Conservation (phyloP, 2,113 vertebrate genomes). For the Silurus asotus region DNA sequence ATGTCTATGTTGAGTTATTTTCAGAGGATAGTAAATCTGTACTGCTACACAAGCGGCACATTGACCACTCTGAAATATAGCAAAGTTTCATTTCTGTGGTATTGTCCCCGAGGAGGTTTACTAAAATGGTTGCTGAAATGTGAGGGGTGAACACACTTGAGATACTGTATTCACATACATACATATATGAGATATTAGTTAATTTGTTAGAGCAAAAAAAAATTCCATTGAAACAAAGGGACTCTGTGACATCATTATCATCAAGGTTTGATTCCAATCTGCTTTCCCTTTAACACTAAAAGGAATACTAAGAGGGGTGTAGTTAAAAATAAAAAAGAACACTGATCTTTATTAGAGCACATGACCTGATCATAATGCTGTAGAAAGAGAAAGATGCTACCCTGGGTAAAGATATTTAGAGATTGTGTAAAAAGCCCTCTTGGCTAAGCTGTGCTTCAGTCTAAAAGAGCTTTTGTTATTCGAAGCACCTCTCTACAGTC, state of each 20-base stretch:
- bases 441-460: not conserved
- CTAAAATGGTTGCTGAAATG: too few species aligned
- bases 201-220: too few species aligned
- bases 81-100: too few species aligned
- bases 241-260: not conserved
- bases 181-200: not conserved
- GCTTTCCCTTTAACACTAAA: not conserved
- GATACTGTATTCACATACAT: too few species aligned
- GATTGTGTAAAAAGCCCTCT: constrained; percentile 5
- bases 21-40: too few species aligned
- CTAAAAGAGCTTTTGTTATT: constrained; percentile 29
- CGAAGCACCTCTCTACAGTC: not conserved
- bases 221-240: not conserved
- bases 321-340: not conserved
- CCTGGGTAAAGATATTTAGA: constrained; percentile 15
- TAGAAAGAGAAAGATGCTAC: not conserved
- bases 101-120: too few species aligned
- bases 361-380: constrained; percentile 17
- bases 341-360: constrained; percentile 17
- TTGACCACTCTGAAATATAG: too few species aligned
- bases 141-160: too few species aligned
- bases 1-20: too few species aligned
- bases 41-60: too few species aligned
- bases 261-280: not conserved
- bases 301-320: not conserved